Base-by-base conservation (phyloP, 2,888 invertebrate genomes). In the Strigamia transsilvanica region DNA sequence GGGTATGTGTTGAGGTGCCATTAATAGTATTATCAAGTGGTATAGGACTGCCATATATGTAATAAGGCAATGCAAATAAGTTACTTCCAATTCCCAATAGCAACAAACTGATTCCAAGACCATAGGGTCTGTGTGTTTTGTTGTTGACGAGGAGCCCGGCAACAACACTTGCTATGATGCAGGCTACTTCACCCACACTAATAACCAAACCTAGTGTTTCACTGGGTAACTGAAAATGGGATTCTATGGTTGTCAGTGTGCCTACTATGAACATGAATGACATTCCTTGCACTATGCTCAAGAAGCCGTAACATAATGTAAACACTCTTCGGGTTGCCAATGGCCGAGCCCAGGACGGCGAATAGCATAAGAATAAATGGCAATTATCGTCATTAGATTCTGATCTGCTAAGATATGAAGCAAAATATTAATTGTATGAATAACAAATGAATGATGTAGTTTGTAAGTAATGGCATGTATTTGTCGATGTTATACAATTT, bases 41-140 rank as follows among this genome's bases (percentile, higher is more conserved):
- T n/a, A 61, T 61, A n/a, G 61, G 61, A 21, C 21, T 61, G 12
- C 61, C 61, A n/a, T 18, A 61, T n/a, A 61, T 1, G n/a, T n/a
- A 61, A 61, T 61, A 61, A 12, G 61, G 61, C 18, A 61, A 21
- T 61, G 61, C n/a, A 9, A 61, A 18, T 61, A 61, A 61, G n/a
- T 18, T 18, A 18, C 2, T 61, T n/a, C 61, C 61, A n/a, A 61
- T 61, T 61, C 61, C 61, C 61, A 61, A 61, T 9, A 61, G 1
- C n/a, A 61, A 9, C 18, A 61, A 61, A 61, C 61, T 15, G n/a
- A 61, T 61, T n/a, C 18, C 61, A n/a, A 61, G 21, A 9, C 18
- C 61, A n/a, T 15, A 13, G 9, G 61, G 61, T 61, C 61, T 12
- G 21, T 61, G 13, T 2, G 61, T 61, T 21, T 61, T 61, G 21